Evolutionary conservation across 2,888 invertebrate genomes (phyloP).

Genomic region (Chaitophorus viminalis): DNA sequence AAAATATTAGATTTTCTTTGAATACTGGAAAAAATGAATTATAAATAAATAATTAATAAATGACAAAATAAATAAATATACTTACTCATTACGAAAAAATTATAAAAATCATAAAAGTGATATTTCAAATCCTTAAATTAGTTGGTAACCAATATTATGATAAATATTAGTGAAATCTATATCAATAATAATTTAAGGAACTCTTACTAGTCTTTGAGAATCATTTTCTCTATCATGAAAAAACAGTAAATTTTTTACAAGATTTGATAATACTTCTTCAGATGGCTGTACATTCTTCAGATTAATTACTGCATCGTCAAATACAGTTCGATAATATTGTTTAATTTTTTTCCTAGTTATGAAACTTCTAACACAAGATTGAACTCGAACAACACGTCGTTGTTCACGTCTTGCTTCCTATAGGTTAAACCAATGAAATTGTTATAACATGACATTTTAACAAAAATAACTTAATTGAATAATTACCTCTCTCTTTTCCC

Average conservation of each 20-base stretch:
- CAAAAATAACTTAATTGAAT: background rate
- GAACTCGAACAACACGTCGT: slow-evolving; percentile 82
- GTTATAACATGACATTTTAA: background rate
- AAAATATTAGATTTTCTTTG: too few species aligned
- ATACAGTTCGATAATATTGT: slow-evolving; percentile 75
- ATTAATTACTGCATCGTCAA: slow-evolving; percentile 72
- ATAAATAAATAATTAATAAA: background rate
- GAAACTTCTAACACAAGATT: slow-evolving; percentile 83
- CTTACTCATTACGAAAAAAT: background rate
- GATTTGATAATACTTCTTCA: slow-evolving; percentile 62
- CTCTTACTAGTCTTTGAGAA: slow-evolving; percentile 62
- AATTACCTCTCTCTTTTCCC: slow-evolving; percentile 84
- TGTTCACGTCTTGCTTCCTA: slow-evolving; percentile 78
- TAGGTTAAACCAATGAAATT: background rate
- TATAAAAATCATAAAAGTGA: background rate
- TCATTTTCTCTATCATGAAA: slow-evolving; percentile 61
- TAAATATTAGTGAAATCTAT: too few species aligned
- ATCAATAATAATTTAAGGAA: background rate
- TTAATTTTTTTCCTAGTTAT: slow-evolving; percentile 77
- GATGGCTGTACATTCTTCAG: slow-evolving; percentile 38
- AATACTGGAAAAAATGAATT: background rate
- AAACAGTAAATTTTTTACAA: slow-evolving; percentile 64
- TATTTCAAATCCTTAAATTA: background rate
- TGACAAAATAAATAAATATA: background rate
- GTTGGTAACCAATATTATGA: background rate